A percentile compares a stretch with the other conserved stretches of the same genome.
These are phyloP conservation scores for Aix galericulata DNA, from an alignment of 2,113 vertebrate species.

Conservation along the genomic window DNA sequence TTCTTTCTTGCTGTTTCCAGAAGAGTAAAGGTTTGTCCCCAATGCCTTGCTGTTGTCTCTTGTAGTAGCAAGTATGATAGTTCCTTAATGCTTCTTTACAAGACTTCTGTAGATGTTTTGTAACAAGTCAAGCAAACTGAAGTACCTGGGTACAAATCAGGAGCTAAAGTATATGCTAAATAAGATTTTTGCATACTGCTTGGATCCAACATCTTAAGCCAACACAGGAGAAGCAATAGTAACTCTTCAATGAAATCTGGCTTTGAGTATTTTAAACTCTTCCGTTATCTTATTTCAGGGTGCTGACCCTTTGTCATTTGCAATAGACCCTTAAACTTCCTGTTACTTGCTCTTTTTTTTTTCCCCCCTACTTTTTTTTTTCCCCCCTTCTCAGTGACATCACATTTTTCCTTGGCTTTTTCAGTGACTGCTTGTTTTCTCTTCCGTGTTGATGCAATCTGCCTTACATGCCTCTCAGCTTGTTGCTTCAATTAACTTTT, in stretches of 20 bases:
- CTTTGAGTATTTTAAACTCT: not conserved
- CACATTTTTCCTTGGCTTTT: not conserved
- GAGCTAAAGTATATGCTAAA: not conserved
- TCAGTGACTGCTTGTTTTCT: slow-evolving; percentile 12
- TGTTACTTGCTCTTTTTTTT: not conserved
- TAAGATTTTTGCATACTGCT: not conserved
- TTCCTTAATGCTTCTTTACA: not conserved
- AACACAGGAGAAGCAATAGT: rapidly evolving
- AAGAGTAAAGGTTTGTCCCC: not conserved
- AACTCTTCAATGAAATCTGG: not conserved
- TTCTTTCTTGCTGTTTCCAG: not conserved
- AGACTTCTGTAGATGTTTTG: not conserved
- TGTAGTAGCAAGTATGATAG: not conserved
- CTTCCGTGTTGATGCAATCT: slow-evolving; percentile 24
- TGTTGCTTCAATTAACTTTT: slow-evolving; percentile 73
- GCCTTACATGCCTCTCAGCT: slow-evolving; percentile 36
- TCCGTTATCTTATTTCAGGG: not conserved
- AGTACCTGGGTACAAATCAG: not conserved
- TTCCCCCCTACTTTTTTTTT: not conserved
- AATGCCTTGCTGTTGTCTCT: not conserved
- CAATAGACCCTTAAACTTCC: rapidly evolving
- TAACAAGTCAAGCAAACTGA: not conserved
- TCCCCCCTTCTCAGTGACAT: not conserved
- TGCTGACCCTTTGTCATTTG: not conserved
- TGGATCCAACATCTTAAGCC: not conserved